These are phyloP conservation scores for Nerophis lumbriciformis DNA, from an alignment of 2,113 vertebrate genomes.

Conservation along the genomic window DNA sequence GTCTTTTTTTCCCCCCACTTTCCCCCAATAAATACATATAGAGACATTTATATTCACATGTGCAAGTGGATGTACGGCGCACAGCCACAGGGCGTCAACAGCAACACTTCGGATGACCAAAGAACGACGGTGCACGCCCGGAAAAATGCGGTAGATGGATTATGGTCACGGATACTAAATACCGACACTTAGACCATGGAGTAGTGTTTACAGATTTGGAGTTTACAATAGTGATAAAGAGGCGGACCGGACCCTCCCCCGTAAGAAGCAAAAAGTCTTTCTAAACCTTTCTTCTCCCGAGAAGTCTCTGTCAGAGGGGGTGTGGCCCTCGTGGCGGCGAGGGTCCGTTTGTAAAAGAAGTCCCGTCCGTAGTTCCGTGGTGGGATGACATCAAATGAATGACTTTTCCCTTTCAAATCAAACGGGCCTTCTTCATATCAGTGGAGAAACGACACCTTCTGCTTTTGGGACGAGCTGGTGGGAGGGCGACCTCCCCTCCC, in stretches of 20 bases:
- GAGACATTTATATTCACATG: conserved; percentile 61
- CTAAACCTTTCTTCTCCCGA: conserved; percentile 36
- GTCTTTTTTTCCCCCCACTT: not conserved
- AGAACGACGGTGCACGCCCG: conserved; percentile 28
- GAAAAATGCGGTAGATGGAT: conserved; percentile 52
- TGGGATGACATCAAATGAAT: conserved; percentile 53
- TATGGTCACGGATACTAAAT: conserved; percentile 67
- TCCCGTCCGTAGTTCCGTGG: conserved; percentile 33
- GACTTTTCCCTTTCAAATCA: conserved; percentile 18
- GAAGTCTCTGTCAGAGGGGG: conserved; percentile 23
- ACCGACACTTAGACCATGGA: conserved; percentile 69
- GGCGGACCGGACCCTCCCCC: conserved; percentile 48
- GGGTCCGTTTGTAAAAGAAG: conserved; percentile 35
- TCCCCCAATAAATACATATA: conserved; percentile 49
- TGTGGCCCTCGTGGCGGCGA: conserved; percentile 11
- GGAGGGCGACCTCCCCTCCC: conserved; percentile 63
- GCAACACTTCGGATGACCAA: conserved; percentile 59
- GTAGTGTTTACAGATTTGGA: conserved; percentile 63
- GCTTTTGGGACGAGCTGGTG: conserved; percentile 64
- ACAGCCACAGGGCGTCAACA: conserved; percentile 51
- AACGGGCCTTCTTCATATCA: conserved; percentile 44
- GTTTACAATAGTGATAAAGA: conserved; percentile 63
- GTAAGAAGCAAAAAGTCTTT: conserved; percentile 44
- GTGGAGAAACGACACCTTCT: conserved; percentile 61
- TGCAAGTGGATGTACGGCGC: conserved; percentile 44